phyloP scores from a whole-genome alignment of 2,113 vertebrate species.

The Genyomyrus donnyi region DNA sequence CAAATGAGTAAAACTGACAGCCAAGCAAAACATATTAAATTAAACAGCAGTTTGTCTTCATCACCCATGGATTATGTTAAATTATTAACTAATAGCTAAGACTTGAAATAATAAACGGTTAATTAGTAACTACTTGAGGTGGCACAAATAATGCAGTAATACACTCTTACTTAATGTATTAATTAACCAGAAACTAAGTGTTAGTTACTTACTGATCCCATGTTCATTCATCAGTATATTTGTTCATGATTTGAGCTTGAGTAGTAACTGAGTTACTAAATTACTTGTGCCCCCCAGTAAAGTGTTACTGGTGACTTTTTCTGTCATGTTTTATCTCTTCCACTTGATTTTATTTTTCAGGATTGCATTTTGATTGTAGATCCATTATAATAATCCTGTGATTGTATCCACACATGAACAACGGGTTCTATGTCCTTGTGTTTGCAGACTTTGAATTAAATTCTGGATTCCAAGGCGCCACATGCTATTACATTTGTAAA shows the following conservation, averaged over 20 bases:
- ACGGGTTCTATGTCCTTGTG: not conserved
- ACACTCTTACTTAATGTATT: not conserved
- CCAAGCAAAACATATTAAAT: not conserved
- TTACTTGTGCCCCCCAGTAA: not conserved
- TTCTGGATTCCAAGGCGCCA: not conserved
- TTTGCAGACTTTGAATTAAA: not conserved
- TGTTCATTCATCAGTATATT: not conserved
- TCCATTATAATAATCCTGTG: not conserved
- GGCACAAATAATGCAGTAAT: not conserved
- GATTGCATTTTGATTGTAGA: not conserved
- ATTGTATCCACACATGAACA: not conserved
- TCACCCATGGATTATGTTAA: not conserved
- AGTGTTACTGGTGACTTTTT: not conserved
- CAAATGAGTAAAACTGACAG: not conserved
- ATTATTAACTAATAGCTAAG: not conserved
- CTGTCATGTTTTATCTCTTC: not conserved
- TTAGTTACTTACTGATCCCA: not conserved
- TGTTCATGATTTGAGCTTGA: not conserved
- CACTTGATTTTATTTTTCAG: not conserved
- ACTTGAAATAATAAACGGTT: not conserved
- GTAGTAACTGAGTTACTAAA: not conserved
- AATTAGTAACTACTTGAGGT: not conserved
- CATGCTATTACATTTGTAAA: not conserved
- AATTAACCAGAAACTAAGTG: not conserved
- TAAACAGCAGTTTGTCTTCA: not conserved